A percentile compares a stretch with the other conserved stretches of the same genome.
phyloP scores from a whole-genome alignment of 2,797 vertebrate species.

The Sebastes oblongus region DNA sequence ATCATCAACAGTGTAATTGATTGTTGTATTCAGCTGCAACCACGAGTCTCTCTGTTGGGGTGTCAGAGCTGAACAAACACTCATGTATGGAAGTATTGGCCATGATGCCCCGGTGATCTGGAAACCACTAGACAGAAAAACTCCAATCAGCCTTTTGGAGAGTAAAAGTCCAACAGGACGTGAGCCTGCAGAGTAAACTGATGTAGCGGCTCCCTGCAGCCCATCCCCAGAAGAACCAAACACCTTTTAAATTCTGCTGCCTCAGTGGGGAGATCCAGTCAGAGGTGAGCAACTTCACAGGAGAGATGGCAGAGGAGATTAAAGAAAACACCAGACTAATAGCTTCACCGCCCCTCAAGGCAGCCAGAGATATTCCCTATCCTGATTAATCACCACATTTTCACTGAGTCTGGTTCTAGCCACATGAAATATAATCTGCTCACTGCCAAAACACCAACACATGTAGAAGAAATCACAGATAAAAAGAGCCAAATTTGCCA shows the following conservation, averaged over 20 bases:
- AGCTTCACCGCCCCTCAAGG: background rate
- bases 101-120: background rate
- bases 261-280: background rate
- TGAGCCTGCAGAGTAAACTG: background rate
- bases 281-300: background rate
- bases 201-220: background rate
- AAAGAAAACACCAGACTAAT: conserved; percentile 13
- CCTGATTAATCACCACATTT: background rate
- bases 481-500: too few species aligned
- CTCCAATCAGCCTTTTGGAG: background rate
- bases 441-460: background rate
- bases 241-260: conserved; percentile 6
- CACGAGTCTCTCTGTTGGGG: background rate
- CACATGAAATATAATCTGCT: background rate
- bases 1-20: background rate
- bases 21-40: background rate
- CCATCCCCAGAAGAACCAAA: background rate
- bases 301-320: background rate
- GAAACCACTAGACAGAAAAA: background rate
- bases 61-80: background rate
- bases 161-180: background rate
- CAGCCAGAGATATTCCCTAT: background rate
- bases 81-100: background rate
- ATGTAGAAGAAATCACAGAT: background rate
- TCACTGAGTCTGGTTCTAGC: background rate